Base-by-base conservation (phyloP, 2,113 vertebrate genomes). In the Alces alces region DNA sequence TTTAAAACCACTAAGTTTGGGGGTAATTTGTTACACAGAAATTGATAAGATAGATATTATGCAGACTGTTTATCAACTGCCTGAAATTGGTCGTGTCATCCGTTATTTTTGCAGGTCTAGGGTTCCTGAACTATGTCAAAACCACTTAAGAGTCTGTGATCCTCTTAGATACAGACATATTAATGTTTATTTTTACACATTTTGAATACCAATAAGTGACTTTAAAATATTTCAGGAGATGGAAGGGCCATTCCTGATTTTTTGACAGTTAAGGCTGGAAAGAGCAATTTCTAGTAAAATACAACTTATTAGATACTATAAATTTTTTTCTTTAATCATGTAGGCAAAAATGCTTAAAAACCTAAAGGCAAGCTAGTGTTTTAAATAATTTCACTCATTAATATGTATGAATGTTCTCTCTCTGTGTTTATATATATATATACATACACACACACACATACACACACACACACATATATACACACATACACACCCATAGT, bases 361-460 rank as follows among this genome's bases (percentile, higher is more conserved):
- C 23, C 16, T 17, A 19, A 60, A 52, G 36, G 85, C 58, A 86
- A 70, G 19, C 10, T 33, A 70, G 25, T 39, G 36, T 55, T 96
- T 93, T 83, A 82, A 93, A 86, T 91, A 36, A 79, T 89, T 89
- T 82, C 79, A 89, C 25, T 96, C 45, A 21, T 82, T 85, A 95
- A 43, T 25, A 39, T 23, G 21, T 54, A 5, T 11, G 30, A 92
- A 47, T 36, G 9, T 86, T 88, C 45, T 54, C 45, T 80, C 8
- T 80, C 2, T 50, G 0, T 33, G 8, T 80, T 2, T 80, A 47
- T 1, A 12, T 28, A 28, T 11, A 58, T 60, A 11, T 60, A 13
- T 60, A 28, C 1, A 28, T 5, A 60, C 4, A 60, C 1, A 61
- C 1, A 61, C 60, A 61, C 13, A 61, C 27, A 30, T 13, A 61